Conservation (phyloP, 2,113 vertebrate genomes). For the Emberiza fucata region DNA sequence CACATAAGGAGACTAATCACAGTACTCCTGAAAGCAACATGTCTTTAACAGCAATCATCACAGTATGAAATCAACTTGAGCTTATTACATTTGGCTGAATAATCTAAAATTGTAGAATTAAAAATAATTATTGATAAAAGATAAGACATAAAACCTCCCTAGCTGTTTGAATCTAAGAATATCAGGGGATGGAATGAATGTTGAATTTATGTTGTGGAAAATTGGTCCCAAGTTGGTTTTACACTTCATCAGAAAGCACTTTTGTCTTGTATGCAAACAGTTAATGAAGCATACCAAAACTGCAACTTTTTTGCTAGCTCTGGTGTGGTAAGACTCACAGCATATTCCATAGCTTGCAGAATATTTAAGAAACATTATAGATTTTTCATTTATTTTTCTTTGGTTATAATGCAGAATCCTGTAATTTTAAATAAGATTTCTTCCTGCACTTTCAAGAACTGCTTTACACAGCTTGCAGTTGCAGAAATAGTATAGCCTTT, state of each 20-base stretch:
- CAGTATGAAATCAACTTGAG: constrained; percentile 29
- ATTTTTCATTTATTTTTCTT: constrained; percentile 2
- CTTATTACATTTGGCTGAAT: constrained; percentile 40
- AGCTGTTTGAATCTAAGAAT: constrained; percentile 63
- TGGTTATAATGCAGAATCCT: not conserved
- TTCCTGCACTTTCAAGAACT: not conserved
- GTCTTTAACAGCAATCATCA: constrained; percentile 31
- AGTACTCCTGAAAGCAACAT: not conserved
- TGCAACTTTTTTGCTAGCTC: constrained; percentile 65
- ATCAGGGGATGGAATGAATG: constrained; percentile 72
- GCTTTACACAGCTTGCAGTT: not conserved
- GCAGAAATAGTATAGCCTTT: not conserved
- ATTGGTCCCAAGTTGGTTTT: constrained; percentile 84
- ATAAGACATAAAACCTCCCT: constrained; percentile 60
- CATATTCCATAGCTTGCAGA: constrained; percentile 32
- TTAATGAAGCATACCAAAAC: constrained; percentile 78
- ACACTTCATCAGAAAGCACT: constrained; percentile 80
- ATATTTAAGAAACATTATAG: constrained; percentile 9
- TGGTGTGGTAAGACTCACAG: constrained; percentile 45
- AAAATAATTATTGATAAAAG: constrained; percentile 65
- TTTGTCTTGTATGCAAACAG: constrained; percentile 82
- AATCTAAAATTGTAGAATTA: constrained; percentile 54
- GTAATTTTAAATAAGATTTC: not conserved
- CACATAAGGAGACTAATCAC: not conserved
- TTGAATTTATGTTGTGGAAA: constrained; percentile 85